Conservation (phyloP, 2,888 invertebrate genomes). For the Cordylochernes scorpioides region DNA sequence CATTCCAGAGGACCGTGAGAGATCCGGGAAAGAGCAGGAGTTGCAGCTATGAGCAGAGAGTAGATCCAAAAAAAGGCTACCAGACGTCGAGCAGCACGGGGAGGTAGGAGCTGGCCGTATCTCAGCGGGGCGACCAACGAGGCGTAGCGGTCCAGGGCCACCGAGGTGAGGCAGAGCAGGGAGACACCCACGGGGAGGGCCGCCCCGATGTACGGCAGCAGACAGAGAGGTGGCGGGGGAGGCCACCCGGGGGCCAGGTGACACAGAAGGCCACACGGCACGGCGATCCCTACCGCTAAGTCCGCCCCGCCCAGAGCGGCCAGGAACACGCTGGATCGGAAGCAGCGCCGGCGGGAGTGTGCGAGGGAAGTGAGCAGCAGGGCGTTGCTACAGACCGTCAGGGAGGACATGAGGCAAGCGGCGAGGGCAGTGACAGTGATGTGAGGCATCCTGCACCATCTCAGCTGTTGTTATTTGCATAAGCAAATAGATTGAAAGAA, state of each 20-base stretch:
- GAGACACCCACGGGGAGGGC: slow-evolving; percentile 32
- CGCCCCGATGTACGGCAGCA: slow-evolving; percentile 31
- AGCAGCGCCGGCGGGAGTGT: slow-evolving; percentile 32
- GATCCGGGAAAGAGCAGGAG: slow-evolving; percentile 28
- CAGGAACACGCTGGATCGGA: slow-evolving; percentile 34
- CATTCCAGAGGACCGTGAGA: too few relatives aligned
- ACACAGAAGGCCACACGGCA: slow-evolving; percentile 32
- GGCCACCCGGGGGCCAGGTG: slow-evolving; percentile 24
- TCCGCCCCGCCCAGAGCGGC: slow-evolving; percentile 34
- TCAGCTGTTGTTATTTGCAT: too few relatives aligned
- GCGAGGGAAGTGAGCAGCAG: slow-evolving; percentile 32
- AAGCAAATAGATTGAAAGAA: too few relatives aligned
- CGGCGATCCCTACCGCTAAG: slow-evolving; percentile 31
- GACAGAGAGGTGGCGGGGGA: slow-evolving; percentile 24
- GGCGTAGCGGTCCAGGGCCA: slow-evolving; percentile 34
- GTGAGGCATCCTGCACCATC: too few relatives aligned
- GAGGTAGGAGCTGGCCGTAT: slow-evolving; percentile 34
- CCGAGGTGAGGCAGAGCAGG: slow-evolving; percentile 32
- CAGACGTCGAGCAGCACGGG: slow-evolving; percentile 31
- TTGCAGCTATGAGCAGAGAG: slow-evolving; percentile 29
- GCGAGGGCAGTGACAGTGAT: too few relatives aligned
- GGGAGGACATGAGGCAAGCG: slow-evolving; percentile 19
- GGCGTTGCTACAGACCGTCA: slow-evolving; percentile 32
- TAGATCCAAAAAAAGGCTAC: slow-evolving; percentile 33
- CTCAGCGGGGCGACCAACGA: slow-evolving; percentile 33